Evolutionary conservation across 1,140 invertebrate species (phyloP), one percentile per base, ranked within the genome.

Genomic region (Elymnias hypermnestra): DNA sequence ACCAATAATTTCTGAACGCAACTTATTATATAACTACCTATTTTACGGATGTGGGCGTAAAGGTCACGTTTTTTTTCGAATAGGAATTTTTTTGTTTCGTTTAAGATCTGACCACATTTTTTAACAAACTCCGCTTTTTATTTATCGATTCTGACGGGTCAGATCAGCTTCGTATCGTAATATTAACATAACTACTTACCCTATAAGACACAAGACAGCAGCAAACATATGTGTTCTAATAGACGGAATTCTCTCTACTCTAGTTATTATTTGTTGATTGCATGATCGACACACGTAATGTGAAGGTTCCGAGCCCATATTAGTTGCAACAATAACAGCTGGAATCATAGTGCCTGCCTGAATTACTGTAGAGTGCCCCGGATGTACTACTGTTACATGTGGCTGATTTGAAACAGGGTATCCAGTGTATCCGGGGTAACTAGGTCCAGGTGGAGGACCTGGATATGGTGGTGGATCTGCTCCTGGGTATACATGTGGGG

Each of bases 201-300:
- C 83, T 17, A 90, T 36, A 18, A 90, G 2, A 57, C 89, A 91
- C 2, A 90, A 57, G 1, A 90, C 8, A n/a, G 88, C 52, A 1
- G 89, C 90, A 38, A 90, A 84, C 0, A 90, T 19, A 56, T 91
- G 90, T 1, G 90, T 91, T 62, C 88, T 89, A 0, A 75, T 82
- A 1, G 81, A 86, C 0, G 88, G 49, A 59, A 85, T 79, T 0
- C 72, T 75, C 28, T 88, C 81, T 9, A 89, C 66, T 14, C 66
- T 60, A 0, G 90, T 90, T 0, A 64, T 49, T 19, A 91, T 88
- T 5, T 79, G 65, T 0, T 67, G 61, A 1, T 83, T 77, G 46
- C 90, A 91, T 5, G 87, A 70, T 1, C 88, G 88, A 53, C 90
- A 91, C 0, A 55, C 70, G 26, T 87, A 53, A 0, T 41, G 21